These are phyloP conservation scores for Hydroisotoma schaefferi DNA, from an alignment of 2,888 invertebrate genomes.

Conservation along the genomic window DNA sequence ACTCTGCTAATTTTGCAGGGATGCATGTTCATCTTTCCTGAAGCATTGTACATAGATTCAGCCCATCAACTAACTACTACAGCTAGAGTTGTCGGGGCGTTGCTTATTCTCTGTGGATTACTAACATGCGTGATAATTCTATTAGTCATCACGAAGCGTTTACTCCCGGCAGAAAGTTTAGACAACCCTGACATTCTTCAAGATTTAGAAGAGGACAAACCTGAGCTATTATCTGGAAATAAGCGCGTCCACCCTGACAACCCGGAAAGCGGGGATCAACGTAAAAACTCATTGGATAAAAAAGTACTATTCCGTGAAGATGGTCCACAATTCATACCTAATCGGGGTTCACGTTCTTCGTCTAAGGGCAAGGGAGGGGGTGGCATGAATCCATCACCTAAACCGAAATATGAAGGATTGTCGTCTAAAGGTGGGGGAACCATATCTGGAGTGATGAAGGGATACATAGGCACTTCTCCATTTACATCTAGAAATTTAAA, in stretches of 20 bases:
- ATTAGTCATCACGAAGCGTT: constrained; percentile 4
- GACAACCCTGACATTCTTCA: constrained; percentile 18
- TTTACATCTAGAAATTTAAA: constrained; percentile 24
- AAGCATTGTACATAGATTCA: neutral
- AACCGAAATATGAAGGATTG: constrained; percentile 41
- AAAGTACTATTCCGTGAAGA: constrained; percentile 19
- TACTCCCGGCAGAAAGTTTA: constrained; percentile 16
- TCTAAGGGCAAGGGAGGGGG: constrained; percentile 43
- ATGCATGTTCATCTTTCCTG: constrained; percentile 25
- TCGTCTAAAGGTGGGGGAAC: constrained; percentile 43
- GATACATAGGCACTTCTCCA: constrained; percentile 39
- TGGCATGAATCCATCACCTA: constrained; percentile 40
- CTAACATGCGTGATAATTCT: constrained; percentile 10
- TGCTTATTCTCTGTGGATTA: constrained; percentile 18
- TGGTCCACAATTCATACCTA: constrained; percentile 20
- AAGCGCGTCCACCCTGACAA: constrained; percentile 4
- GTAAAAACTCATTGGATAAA: neutral
- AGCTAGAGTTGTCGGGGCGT: constrained; percentile 12
- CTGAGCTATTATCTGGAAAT: neutral
- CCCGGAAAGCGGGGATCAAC: neutral
- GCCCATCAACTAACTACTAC: neutral
- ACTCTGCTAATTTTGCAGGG: constrained; percentile 22
- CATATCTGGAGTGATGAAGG: constrained; percentile 37
- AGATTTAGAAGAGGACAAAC: neutral
- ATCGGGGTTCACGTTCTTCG: constrained; percentile 32